These are phyloP conservation scores for Blastomussa wellsi DNA, from an alignment of 92 coral and sea anemone genomes.

Conservation along the genomic window DNA sequence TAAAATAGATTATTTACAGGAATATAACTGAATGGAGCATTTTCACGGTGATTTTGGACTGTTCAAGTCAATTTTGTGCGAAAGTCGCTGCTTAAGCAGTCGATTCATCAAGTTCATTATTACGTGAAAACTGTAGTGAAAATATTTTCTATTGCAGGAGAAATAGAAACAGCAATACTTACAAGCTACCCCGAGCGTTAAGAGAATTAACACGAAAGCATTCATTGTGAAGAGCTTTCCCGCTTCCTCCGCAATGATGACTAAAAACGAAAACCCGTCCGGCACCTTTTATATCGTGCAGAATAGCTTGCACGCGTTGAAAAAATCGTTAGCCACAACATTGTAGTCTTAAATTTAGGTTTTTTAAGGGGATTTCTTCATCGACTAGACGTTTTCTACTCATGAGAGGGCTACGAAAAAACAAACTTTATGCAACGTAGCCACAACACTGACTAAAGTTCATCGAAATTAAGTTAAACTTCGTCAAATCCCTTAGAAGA, in stretches of 20 bases:
- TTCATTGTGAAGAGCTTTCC: constrained; percentile 24
- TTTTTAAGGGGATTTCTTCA: not conserved
- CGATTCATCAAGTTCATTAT: too few species aligned
- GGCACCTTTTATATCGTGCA: not conserved
- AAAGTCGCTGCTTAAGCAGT: too few species aligned
- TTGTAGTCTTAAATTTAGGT: not conserved
- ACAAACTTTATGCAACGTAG: not conserved
- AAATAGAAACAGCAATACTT: not conserved
- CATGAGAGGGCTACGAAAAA: not conserved
- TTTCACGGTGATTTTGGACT: too few species aligned
- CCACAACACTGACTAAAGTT: not conserved
- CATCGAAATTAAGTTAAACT: not conserved
- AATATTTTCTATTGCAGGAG: not conserved
- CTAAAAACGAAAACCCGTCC: not conserved
- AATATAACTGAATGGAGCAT: not conserved
- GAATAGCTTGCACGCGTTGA: constrained; percentile 5
- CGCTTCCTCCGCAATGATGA: not conserved
- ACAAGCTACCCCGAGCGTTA: constrained; percentile 27
- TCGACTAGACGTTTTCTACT: not conserved
- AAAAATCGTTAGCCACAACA: constrained; percentile 20
- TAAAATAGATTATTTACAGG: not conserved
- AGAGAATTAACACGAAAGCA: constrained; percentile 10
- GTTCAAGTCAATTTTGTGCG: too few species aligned
- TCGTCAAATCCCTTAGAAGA: not conserved
- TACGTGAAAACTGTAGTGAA: too few species aligned